Evolutionary conservation across 1,140 invertebrate genomes (phyloP), one percentile per base, ranked within the genome.

Genomic region (Hycleus cichorii): DNA sequence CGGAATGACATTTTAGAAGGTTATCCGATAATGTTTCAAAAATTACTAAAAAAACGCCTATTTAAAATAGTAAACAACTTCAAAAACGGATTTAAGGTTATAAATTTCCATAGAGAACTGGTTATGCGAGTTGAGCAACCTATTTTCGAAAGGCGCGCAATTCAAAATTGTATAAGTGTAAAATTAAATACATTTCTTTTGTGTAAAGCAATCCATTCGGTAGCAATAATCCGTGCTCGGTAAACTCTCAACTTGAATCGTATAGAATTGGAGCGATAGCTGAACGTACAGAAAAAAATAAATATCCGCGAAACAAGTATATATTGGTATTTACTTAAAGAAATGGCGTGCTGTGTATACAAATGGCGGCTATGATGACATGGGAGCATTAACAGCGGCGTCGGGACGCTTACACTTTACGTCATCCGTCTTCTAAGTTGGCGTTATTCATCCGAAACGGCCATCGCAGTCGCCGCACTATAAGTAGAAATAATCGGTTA

Each of bases 301-400:
- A 47, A 52, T 44, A 52, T n/a, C 40, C 10, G 42, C 39, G 48
- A 58, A 59, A 54, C 57, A 59, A 54, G 50, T 52, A 49, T 59
- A 54, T 59, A 59, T 59, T 59, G 57, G 57, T 59, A 59, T 59
- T 59, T 59, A 49, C 57, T 59, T 47, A 48, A 46, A 53, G 57
- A 43, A 48, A 59, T 59, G 49, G 57, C 44, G 44, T 47, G 49
- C 27, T 59, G 47, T 59, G 50, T 59, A 54, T 59, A 59, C 58
- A 59, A 59, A 59, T 59, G 46, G 58, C 58, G 50, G 50, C 47
- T 50, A 46, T 50, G 58, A 59, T 54, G 50, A 53, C 58, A 59
- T 54, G 51, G 54, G 51, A 54, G 58, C 58, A 59, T 59, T 59
- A 59, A 59, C 58, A 51, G 58, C 50, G 58, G 58, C 58, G 58